Percentiles rank a stretch among this genome's conserved stretches.
Evolutionary conservation across 2,797 vertebrate species (phyloP).

Genomic region (Pelobates cultripes): DNA sequence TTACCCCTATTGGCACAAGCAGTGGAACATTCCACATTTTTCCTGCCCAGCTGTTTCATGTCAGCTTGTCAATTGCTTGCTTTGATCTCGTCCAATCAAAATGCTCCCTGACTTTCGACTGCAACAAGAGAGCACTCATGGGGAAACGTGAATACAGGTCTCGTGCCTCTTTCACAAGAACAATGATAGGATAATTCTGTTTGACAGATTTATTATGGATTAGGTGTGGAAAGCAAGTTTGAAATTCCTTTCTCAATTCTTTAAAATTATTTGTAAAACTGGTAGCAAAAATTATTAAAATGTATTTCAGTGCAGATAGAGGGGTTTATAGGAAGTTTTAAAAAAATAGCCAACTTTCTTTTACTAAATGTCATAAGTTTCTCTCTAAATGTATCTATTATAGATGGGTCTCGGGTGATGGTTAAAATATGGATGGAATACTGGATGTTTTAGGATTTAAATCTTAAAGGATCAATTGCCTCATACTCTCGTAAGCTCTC

Average conservation of each 20-base stretch:
- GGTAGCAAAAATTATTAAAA: constrained; percentile 19
- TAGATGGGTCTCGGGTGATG: not conserved
- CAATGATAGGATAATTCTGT: constrained; percentile 17
- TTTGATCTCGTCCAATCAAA: constrained; percentile 53
- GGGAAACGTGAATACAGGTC: constrained; percentile 20
- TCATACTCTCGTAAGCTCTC: not conserved
- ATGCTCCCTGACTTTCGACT: constrained; percentile 27
- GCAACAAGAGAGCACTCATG: constrained; percentile 22
- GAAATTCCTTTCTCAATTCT: constrained; percentile 9
- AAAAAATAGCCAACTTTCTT: constrained; percentile 6
- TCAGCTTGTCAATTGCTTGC: constrained; percentile 24
- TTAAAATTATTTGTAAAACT: constrained; percentile 29
- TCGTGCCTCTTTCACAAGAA: constrained; percentile 3
- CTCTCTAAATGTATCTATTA: too few relatives aligned
- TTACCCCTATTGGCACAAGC: constrained; percentile 13
- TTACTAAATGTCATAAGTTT: constrained; percentile 33
- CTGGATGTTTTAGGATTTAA: constrained; percentile 37
- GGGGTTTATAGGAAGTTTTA: constrained; percentile 23
- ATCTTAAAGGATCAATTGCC: constrained; percentile 38
- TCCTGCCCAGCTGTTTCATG: constrained; percentile 31
- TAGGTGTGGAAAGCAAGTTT: not conserved
- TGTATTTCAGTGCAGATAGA: constrained; percentile 3
- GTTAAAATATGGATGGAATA: constrained; percentile 39
- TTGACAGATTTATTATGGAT: constrained; percentile 28
- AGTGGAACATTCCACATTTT: constrained; percentile 45